A percentile compares a stretch with the other conserved stretches of the same genome.
Evolutionary conservation across 2,113 vertebrate species (phyloP).

Genomic region (Piprites chloris): DNA sequence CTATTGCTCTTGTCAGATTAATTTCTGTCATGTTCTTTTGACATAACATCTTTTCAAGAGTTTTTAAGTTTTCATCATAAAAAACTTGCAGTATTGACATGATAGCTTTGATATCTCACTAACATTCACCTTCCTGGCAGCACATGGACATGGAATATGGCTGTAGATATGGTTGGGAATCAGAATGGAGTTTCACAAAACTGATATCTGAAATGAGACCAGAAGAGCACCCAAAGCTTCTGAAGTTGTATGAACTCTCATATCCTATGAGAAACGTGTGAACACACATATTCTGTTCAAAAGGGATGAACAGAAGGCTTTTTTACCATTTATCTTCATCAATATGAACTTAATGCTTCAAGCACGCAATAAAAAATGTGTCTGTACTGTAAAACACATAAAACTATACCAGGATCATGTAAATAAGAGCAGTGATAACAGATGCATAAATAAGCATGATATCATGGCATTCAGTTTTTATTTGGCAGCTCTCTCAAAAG

Average conservation of each 20-base stretch:
- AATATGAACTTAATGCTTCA: slow-evolving; percentile 31
- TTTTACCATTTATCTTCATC: background rate
- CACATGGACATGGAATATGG: background rate
- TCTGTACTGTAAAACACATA: background rate
- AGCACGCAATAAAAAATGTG: background rate
- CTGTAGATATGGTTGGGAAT: background rate
- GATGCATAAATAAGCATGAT: slow-evolving; percentile 41
- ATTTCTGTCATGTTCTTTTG: background rate
- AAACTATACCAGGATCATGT: background rate
- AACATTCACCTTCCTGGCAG: background rate
- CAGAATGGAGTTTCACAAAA: background rate
- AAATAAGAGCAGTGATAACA: slow-evolving; percentile 48
- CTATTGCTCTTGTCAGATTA: background rate
- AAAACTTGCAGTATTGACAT: background rate
- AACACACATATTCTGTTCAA: background rate
- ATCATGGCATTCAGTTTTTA: slow-evolving; percentile 2
- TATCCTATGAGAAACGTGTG: background rate
- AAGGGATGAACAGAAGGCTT: slow-evolving; percentile 40
- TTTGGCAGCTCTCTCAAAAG: slow-evolving; percentile 39
- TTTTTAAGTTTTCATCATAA: background rate
- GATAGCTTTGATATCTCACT: background rate
- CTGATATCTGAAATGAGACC: background rate
- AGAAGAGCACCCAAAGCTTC: background rate
- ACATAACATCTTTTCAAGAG: background rate
- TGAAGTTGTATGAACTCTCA: slow-evolving; percentile 12